Conservation (phyloP, 1,140 invertebrate species). For the Nilaparvata lugens region DNA sequence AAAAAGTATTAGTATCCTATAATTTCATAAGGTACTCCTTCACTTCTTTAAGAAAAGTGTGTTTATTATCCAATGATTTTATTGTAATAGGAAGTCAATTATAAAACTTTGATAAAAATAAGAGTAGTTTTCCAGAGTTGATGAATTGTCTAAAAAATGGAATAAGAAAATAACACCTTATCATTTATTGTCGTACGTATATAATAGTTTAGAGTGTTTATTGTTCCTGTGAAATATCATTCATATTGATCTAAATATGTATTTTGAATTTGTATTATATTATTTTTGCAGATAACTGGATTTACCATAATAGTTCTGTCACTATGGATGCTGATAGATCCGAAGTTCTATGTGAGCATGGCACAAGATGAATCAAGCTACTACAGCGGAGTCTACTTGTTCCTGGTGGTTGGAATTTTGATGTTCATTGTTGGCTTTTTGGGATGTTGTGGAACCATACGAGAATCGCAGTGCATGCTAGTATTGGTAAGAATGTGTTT, state of each 20-base stretch:
- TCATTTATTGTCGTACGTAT: no score
- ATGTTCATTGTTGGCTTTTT: constrained; percentile 80
- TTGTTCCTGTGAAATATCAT: neutral
- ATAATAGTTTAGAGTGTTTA: neutral
- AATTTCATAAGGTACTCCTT: no score
- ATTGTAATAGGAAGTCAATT: no score
- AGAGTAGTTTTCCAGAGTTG: no score
- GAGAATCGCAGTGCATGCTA: constrained; percentile 80
- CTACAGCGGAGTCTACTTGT: constrained; percentile 59
- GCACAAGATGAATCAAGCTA: constrained; percentile 58
- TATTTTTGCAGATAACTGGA: constrained; percentile 55
- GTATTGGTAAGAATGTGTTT: constrained; percentile 60
- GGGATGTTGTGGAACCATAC: constrained; percentile 82
- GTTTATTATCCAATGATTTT: no score
- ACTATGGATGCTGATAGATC: constrained; percentile 68
- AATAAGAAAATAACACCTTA: no score
- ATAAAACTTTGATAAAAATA: no score
- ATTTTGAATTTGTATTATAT: neutral
- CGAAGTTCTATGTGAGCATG: constrained; percentile 58
- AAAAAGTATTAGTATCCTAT: no score
- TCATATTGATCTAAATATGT: neutral
- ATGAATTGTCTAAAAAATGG: no score
- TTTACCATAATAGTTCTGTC: constrained; percentile 53
- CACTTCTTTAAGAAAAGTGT: no score
- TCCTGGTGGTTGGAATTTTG: constrained; percentile 66